Conservation (phyloP, 1,140 invertebrate species). For the Trachelipus rathkii region DNA sequence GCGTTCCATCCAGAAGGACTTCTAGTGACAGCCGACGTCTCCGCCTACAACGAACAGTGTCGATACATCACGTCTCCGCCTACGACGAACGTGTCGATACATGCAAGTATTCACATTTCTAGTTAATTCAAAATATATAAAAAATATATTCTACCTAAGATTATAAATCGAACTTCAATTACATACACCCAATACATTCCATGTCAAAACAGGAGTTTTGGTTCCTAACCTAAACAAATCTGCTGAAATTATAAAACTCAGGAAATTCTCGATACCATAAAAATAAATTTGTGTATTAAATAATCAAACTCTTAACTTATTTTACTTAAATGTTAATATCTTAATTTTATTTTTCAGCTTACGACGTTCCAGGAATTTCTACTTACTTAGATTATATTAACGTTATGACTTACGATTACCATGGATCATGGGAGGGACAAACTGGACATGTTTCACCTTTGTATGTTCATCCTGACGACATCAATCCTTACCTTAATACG, state of each 20-base stretch:
- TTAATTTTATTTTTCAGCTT: conserved; percentile 47
- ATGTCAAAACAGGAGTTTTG: background rate
- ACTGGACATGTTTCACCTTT: conserved; percentile 55
- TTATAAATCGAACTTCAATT: background rate
- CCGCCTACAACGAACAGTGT: conserved; percentile 79
- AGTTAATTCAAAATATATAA: background rate
- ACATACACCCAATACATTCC: background rate
- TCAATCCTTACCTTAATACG: conserved; percentile 46
- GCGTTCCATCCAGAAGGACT: conserved; percentile 51
- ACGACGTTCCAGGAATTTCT: conserved; percentile 52
- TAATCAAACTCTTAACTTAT: background rate
- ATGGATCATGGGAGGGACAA: conserved; percentile 49
- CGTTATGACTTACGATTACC: conserved; percentile 55
- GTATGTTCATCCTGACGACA: conserved; percentile 40
- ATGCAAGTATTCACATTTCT: background rate
- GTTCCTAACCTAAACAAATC: background rate
- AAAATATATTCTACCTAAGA: background rate
- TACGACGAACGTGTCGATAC: conserved; percentile 62
- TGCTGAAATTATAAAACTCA: too few species aligned
- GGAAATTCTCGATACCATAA: too few species aligned
- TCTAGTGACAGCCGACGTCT: conserved; percentile 74
- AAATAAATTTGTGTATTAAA: background rate
- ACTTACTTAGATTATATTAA: conserved; percentile 54
- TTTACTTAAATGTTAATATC: background rate
- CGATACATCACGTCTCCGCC: conserved; percentile 80